Conservation (phyloP, 2,888 invertebrate genomes). For the Trilocha varians region DNA sequence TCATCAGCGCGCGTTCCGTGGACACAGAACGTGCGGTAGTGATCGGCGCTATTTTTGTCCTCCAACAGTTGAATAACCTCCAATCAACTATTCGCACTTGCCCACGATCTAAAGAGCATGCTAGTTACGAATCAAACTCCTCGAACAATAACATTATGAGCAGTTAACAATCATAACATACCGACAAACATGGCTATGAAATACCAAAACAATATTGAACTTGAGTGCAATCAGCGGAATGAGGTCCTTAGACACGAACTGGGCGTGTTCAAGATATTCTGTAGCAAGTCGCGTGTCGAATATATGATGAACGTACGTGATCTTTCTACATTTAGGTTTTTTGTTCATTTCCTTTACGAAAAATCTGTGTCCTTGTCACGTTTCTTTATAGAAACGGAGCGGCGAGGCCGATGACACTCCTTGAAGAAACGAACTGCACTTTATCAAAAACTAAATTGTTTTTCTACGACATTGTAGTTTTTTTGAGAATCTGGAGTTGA, state of each 20-base stretch:
- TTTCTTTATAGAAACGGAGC: background rate
- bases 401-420: background rate
- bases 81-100: constrained; percentile 72
- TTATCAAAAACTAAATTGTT: background rate
- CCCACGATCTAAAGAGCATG: constrained; percentile 27
- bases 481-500: too few species aligned
- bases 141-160: too few species aligned
- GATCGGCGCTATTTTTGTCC: constrained; percentile 63
- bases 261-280: background rate
- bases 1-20: constrained; percentile 25
- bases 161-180: too few species aligned
- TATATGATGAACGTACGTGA: background rate
- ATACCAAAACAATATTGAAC: background rate
- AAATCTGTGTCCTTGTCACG: background rate
- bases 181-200: background rate
- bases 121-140: background rate
- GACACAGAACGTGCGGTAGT: constrained; percentile 38
- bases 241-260: background rate
- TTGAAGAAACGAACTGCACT: background rate
- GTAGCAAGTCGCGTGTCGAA: background rate
- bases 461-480: background rate
- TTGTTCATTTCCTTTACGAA: background rate
- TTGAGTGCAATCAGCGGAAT: background rate
- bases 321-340: background rate
- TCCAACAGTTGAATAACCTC: constrained; percentile 72